Evolutionary conservation across 1,140 invertebrate species (phyloP).

Genomic region (Leptestheria dahalacensis): DNA sequence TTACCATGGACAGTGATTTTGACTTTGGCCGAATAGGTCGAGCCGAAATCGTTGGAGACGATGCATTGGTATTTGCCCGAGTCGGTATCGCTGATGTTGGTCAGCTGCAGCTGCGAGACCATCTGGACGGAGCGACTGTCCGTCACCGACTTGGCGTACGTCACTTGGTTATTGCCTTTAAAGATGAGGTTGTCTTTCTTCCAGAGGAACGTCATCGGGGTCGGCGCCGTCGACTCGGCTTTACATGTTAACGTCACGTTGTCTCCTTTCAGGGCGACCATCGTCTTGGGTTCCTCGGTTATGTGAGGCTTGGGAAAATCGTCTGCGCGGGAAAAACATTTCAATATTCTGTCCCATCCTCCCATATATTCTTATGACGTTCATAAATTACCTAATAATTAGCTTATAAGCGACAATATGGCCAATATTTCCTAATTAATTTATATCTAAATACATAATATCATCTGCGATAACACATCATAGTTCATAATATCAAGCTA

Average conservation of each 20-base stretch:
- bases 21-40: slow-evolving; percentile 72
- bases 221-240: slow-evolving; percentile 45
- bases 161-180: slow-evolving; percentile 5
- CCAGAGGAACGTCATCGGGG: slow-evolving; percentile 64
- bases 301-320: slow-evolving; percentile 74
- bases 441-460: no score
- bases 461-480: no score
- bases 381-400: no score
- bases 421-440: no score
- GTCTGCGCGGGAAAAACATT: slow-evolving; percentile 26
- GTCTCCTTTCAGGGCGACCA: slow-evolving; percentile 66
- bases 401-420: not conserved
- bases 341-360: not conserved
- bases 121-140: slow-evolving; percentile 22
- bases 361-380: not conserved
- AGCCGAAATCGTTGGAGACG: slow-evolving; percentile 74
- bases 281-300: slow-evolving; percentile 57
- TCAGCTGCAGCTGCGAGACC: slow-evolving; percentile 51
- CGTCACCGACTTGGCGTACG: slow-evolving; percentile 19
- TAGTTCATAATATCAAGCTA: no score
- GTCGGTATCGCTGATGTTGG: slow-evolving; percentile 53
- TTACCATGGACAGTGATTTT: slow-evolving; percentile 67
- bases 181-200: slow-evolving; percentile 72
- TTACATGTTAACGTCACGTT: slow-evolving; percentile 66
- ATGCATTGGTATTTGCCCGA: slow-evolving; percentile 86